A percentile compares a stretch with the other conserved stretches of the same genome.
These are phyloP conservation scores for Aphodius sticticus DNA, from an alignment of 2,888 invertebrate genomes.

Conservation along the genomic window DNA sequence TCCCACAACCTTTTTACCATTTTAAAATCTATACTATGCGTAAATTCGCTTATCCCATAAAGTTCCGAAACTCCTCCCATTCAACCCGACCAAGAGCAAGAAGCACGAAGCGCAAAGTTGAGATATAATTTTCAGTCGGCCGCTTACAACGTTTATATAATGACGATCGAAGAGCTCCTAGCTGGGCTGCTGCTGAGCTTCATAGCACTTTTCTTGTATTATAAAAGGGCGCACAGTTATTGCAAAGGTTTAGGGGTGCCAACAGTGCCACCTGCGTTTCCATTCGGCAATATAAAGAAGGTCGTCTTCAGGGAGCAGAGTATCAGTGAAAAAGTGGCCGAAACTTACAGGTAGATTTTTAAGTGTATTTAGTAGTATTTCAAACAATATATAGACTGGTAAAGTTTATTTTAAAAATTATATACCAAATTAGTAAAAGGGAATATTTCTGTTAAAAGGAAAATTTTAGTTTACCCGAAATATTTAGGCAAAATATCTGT, in stretches of 20 bases:
- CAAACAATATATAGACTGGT: no score
- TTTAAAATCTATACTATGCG: no score
- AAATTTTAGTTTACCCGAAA: no score
- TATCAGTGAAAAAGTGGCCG: constrained; percentile 69
- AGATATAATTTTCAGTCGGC: neutral
- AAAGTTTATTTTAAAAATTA: no score
- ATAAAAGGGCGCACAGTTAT: constrained; percentile 61
- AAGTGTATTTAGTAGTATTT: neutral
- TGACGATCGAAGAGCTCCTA: neutral
- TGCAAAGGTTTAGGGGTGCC: constrained; percentile 68
- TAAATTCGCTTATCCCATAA: neutral
- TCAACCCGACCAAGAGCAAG: neutral
- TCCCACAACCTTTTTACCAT: no score
- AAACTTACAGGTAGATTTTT: constrained; percentile 49
- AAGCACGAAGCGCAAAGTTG: neutral
- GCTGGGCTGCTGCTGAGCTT: neutral
- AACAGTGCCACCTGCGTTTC: constrained; percentile 66
- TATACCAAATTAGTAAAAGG: no score
- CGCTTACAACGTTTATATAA: neutral
- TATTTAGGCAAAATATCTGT: no score
- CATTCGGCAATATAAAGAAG: constrained; percentile 69
- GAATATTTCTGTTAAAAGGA: no score
- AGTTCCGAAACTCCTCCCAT: neutral
- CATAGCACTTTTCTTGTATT: constrained; percentile 21
- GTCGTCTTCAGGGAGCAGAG: constrained; percentile 65